Base-by-base conservation (phyloP, 2,797 vertebrate species). In the Coreius guichenoti region DNA sequence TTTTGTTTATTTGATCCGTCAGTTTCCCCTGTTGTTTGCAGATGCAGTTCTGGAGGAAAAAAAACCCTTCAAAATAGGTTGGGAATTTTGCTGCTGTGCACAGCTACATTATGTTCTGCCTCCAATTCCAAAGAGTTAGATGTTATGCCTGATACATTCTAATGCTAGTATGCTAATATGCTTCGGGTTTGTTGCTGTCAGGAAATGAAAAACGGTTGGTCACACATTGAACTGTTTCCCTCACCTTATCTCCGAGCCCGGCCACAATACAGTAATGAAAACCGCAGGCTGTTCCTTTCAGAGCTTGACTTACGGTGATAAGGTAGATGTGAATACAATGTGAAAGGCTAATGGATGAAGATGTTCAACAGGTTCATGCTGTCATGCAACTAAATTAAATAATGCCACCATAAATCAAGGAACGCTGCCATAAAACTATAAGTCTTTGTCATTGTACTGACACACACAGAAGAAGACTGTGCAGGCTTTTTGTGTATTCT, bases 201-300 rank as follows among this genome's bases (percentile, higher is more conserved):
- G n/a, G 12, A 81, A 88, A 86, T 87, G 77, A 92, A 87, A 87
- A 90, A 91, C 68, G 88, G 90, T 90, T 87, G 92, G 89, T 89
- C 84, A 90, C n/a, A 69, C 90, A 83, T 86, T 85, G 80, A 85
- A 83, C 89, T 89, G 89, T 87, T 85, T 83, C 69, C 63, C 14
- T 69, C 84, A 88, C 82, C 86, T 94, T 94, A 94, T 95, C 84
- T 86, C 87, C 82, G 76, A 83, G 82, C 89, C 88, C 72, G 79
- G 86, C 90, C 91, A 91, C 90, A 91, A 88, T 91, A 91, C 92
- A 87, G 88, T 88, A 81, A 91, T 88, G 88, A 87, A 91, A 89
- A 91, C 91, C 89, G 79, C 92, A 87, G 91, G 86, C 92, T 92
- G 91, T 92, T 91, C 91, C 88, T 87, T 65, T 88, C 84, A 91